phyloP scores from a whole-genome alignment of 2,113 vertebrate species.

The Suncus etruscus region DNA sequence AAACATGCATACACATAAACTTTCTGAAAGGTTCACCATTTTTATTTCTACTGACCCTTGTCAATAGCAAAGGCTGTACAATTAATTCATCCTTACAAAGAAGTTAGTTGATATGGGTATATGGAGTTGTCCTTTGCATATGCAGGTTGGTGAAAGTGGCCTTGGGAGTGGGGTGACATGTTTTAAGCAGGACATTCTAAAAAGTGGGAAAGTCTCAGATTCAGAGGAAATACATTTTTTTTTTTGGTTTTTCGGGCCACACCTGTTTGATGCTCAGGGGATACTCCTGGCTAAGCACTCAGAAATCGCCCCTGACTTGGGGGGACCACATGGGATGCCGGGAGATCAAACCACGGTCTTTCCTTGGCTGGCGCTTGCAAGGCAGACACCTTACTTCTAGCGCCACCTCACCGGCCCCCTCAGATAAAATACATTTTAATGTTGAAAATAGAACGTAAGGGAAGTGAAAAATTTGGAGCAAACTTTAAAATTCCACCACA shows the following conservation, averaged over 20 bases:
- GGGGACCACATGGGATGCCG: too few species aligned
- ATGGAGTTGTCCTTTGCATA: neutral
- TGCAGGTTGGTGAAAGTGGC: neutral
- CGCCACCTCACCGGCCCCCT: too few species aligned
- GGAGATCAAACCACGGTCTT: too few species aligned
- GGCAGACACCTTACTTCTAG: too few species aligned
- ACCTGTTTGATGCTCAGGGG: too few species aligned
- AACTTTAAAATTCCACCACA: neutral
- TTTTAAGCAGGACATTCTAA: conserved; percentile 12
- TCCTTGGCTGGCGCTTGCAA: too few species aligned
- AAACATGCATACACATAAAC: neutral
- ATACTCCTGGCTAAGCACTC: too few species aligned
- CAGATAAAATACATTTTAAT: neutral
- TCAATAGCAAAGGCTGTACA: neutral
- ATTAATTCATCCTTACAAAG: neutral
- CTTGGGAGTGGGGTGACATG: too few species aligned
- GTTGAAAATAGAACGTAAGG: conserved; percentile 2
- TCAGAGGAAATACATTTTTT: conserved; percentile 13
- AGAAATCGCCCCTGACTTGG: too few species aligned
- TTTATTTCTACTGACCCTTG: neutral
- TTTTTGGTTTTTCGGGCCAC: too few species aligned
- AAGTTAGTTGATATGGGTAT: neutral
- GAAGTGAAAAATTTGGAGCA: conserved; percentile 14
- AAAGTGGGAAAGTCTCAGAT: neutral
- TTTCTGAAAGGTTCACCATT: neutral